Base-by-base conservation (phyloP, 2,113 vertebrate species). In the Hemichromis elongatus region DNA sequence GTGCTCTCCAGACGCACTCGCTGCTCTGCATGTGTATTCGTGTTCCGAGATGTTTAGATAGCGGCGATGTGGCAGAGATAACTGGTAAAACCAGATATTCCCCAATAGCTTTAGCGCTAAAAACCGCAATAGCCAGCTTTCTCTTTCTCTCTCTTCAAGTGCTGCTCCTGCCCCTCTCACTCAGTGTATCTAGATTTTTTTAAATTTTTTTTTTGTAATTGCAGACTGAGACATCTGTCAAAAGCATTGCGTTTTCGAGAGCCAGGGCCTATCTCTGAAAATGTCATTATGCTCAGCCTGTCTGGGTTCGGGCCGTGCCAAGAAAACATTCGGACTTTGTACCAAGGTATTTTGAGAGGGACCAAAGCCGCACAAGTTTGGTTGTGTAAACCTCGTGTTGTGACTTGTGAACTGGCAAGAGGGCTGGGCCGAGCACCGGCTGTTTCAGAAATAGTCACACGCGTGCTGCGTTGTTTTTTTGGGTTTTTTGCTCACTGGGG, bases 321-420 rank as follows among this genome's bases (percentile, higher is more conserved):
- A 96, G 94, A 95, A 95, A 96, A 92, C 93, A 92, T 93, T 94
- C 86, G 79, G 94, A 94, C 93, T 93, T 93, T 90, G 91, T 92
- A 87, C 92, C 92, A 84, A 93, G 95, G 95, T 96, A 96, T 96
- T 96, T 96, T 92, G 93, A 96, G 95, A 95, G 93, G 92, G 92
- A 90, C 91, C 18, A 82, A 90, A 89, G 94, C 94, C 95, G 4
- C 94, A 92, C 89, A 73, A 88, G 92, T 87, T 89, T 73, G 89
- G 88, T 91, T 94, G 92, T 93, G 92, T 94, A 94, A 94, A 95
- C 89, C 90, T 90, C 79, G 88, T 92, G 93, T 91, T 93, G 93
- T 90, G 92, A 93, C 91, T 93, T 83, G 92, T 82, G 91, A 89
- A 82, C 73, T 63, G 82, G 90, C 63, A 18, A 18, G 90, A 87